Conservation (phyloP, 1,140 invertebrate genomes). For the Dufourea novaeangliae region DNA sequence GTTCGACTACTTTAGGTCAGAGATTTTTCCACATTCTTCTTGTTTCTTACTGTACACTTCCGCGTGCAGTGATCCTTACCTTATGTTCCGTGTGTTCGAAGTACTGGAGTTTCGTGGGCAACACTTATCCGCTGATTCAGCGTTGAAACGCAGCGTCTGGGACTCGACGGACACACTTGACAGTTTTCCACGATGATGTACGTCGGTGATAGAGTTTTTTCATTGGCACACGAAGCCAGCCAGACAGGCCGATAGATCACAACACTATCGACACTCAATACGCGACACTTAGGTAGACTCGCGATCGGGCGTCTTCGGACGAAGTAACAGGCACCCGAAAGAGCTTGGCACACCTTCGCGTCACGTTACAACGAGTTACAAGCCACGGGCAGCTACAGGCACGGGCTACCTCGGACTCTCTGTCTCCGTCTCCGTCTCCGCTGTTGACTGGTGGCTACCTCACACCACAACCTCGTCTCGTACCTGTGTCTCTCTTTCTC, state of each 20-base stretch:
- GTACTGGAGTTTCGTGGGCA: neutral
- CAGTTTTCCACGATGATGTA: conserved; percentile 59
- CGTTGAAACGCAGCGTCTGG: conserved; percentile 20
- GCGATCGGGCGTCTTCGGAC: conserved; percentile 32
- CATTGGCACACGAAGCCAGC: conserved; percentile 10
- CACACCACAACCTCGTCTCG: conserved; percentile 58
- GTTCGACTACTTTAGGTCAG: conserved; percentile 44
- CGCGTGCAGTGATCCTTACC: conserved; percentile 42
- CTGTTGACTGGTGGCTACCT: conserved; percentile 68
- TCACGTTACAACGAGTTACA: conserved; percentile 72
- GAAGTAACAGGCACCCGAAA: conserved; percentile 51
- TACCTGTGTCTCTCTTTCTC: conserved; percentile 45
- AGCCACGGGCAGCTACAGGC: conserved; percentile 65
- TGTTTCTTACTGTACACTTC: conserved; percentile 20
- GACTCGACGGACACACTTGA: conserved; percentile 50
- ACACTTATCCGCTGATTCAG: neutral
- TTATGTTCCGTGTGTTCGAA: conserved; percentile 25
- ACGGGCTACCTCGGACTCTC: conserved; percentile 67
- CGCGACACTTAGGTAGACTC: conserved; percentile 31
- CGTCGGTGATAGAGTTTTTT: conserved; percentile 26
- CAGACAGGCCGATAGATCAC: conserved; percentile 26
- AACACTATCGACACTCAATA: conserved; percentile 46
- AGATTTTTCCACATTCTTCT: conserved; percentile 36
- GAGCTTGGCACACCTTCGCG: conserved; percentile 71
- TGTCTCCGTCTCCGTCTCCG: conserved; percentile 61